These are phyloP conservation scores for Drosophila murphyi DNA, from an alignment of 1,140 invertebrate genomes.

Conservation along the genomic window DNA sequence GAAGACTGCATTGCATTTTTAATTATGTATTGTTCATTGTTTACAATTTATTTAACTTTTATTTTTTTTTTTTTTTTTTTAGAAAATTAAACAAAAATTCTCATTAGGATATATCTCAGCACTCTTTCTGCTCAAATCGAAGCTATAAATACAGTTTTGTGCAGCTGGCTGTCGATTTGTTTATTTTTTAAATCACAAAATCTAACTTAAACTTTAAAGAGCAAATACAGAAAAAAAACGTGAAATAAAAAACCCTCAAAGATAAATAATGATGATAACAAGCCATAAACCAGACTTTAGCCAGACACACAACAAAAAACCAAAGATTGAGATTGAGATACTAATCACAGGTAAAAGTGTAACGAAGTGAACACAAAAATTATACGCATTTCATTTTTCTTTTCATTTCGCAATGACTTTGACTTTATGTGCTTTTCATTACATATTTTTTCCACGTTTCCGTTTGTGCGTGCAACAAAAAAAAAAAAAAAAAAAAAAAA, in stretches of 20 bases:
- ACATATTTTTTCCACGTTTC: slow-evolving; percentile 30
- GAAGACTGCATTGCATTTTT: too few species aligned
- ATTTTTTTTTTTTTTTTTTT: too few species aligned
- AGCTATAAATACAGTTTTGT: too few species aligned
- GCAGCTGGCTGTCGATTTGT: too few species aligned
- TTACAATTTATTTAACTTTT: too few species aligned
- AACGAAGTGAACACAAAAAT: slow-evolving; percentile 58
- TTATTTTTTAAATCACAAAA: not conserved
- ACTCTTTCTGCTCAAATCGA: not conserved
- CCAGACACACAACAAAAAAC: not conserved
- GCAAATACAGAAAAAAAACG: not conserved
- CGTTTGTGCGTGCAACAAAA: slow-evolving; percentile 50
- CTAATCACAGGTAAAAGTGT: slow-evolving; percentile 58
- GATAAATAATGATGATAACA: slow-evolving; percentile 41
- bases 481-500: slow-evolving; percentile 6
- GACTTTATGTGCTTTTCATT: slow-evolving; percentile 37
- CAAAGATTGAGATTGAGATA: slow-evolving; percentile 2
- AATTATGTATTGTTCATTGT: too few species aligned
- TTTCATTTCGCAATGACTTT: slow-evolving; percentile 61
- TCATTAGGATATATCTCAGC: not conserved
- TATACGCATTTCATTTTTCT: slow-evolving; percentile 60
- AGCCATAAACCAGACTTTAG: slow-evolving; percentile 16
- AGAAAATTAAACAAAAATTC: too few species aligned
- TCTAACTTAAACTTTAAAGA: slow-evolving; percentile 28
- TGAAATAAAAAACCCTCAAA: slow-evolving; percentile 14